Base-by-base conservation (phyloP, 2,888 invertebrate species). In the Drosophila paramelanica region DNA sequence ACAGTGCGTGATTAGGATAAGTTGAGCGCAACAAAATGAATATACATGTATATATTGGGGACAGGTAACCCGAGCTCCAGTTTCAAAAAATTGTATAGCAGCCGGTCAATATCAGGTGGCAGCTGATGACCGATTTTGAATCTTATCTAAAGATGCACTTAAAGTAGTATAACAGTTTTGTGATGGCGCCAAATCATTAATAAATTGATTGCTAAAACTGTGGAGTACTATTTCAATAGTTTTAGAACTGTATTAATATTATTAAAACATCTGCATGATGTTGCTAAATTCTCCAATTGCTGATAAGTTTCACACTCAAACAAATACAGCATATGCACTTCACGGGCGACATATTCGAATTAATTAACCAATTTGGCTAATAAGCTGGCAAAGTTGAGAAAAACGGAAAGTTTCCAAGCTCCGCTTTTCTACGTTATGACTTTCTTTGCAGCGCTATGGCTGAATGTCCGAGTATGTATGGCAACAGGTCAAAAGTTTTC, bases 401-500 rank as follows among this genome's bases (percentile, higher is more conserved):
- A 66, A 62, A 25, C 45, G 41, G 27, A 73, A 68, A 72, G 65
- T 60, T 74, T 36, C 3, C 36, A 13, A 36, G 36, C 36, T 36
- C 13, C 36, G 31, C 49, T 41, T 23, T 49, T 49, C 42, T 13
- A 11, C 33, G 36, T 51, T 11, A 38, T 43, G 17, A 23, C 3
- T 27, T 27, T 13, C 25, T 17, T 38, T 14, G 33, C 13, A 39
- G 8, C 50, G 11, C 23, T 14, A 38, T 10, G 38, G 25, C 41
- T 31, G 53, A 45, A 14, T 45, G 41, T 52, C 33, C 45, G 52
- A 52, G 41, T 51, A 25, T 64, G 56, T 64, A 39, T 58, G 85
- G 70, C 82, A 82, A 82, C 82, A 82, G 82, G 82, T 82, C 77
- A 68, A 70, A 82, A 82, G 68, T 82, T 82, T 79, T 67, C 56